Evolutionary conservation across 2,888 invertebrate species (phyloP).

Genomic region (Charanyca ferruginea): DNA sequence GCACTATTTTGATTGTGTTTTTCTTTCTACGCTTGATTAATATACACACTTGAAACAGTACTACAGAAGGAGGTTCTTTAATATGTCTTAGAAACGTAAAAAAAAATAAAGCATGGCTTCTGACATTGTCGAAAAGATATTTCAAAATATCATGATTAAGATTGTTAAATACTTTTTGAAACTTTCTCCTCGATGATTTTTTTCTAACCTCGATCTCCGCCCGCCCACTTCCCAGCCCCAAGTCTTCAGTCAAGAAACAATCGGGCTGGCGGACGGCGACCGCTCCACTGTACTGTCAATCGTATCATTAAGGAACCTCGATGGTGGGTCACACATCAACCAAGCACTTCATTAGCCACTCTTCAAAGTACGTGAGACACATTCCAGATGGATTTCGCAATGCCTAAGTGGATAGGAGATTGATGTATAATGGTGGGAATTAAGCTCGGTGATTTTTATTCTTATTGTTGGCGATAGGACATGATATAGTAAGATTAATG

Average conservation of each 20-base stretch:
- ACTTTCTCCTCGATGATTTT: neutral
- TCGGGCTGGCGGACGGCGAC: constrained; percentile 79
- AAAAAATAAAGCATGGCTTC: neutral
- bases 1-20: neutral
- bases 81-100: neutral
- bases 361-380: constrained; percentile 82
- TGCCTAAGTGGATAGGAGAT: constrained; percentile 82
- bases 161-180: neutral
- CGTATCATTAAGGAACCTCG: constrained; percentile 84
- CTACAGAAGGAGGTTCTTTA: neutral
- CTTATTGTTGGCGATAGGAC: constrained; percentile 64
- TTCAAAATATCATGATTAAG: no score
- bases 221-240: constrained; percentile 73
- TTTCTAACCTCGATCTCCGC: neutral
- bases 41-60: neutral
- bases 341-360: constrained; percentile 87
- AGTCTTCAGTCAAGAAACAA: constrained; percentile 83
- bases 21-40: no score
- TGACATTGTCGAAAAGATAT: neutral
- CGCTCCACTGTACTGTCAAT: constrained; percentile 88
- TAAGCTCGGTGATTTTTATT: constrained; percentile 69
- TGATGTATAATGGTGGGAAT: constrained; percentile 86
- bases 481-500: constrained; percentile 63
- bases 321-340: constrained; percentile 86
- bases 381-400: constrained; percentile 81